Conservation (phyloP, 1,140 invertebrate species). For the Babylonia areolata region DNA sequence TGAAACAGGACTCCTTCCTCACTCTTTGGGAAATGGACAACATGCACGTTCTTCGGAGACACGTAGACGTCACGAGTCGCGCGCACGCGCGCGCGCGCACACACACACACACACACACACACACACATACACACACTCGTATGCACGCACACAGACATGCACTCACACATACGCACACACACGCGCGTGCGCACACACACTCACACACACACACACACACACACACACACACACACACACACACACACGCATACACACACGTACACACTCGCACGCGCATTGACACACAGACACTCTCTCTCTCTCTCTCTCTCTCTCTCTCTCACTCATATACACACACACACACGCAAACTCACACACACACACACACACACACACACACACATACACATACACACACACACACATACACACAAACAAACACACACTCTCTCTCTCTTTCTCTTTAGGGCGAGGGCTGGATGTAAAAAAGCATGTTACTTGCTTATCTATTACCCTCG, state of each 20-base stretch:
- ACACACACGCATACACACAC: conserved; percentile 6
- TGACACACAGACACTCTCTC: not conserved
- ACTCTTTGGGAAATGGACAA: no score
- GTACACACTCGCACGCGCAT: not conserved
- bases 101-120: not conserved
- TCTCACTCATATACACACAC: no score
- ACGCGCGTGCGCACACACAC: not conserved
- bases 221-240: conserved; percentile 14
- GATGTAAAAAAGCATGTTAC: no score
- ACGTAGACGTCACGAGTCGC: not conserved
- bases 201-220: not conserved
- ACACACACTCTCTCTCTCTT: no score
- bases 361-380: not conserved
- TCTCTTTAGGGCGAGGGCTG: no score
- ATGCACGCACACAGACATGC: not conserved
- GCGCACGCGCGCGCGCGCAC: not conserved
- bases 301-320: not conserved
- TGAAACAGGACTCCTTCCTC: no score
- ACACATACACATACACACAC: no score
- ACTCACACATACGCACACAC: not conserved
- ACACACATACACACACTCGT: not conserved
- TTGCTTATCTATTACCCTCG: no score
- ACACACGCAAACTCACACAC: not conserved
- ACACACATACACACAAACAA: no score
- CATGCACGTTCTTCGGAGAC: not conserved